A percentile compares a stretch with the other conserved stretches of the same genome.
phyloP scores from a whole-genome alignment of 2,888 invertebrate species.

The Pimpla rufipes region DNA sequence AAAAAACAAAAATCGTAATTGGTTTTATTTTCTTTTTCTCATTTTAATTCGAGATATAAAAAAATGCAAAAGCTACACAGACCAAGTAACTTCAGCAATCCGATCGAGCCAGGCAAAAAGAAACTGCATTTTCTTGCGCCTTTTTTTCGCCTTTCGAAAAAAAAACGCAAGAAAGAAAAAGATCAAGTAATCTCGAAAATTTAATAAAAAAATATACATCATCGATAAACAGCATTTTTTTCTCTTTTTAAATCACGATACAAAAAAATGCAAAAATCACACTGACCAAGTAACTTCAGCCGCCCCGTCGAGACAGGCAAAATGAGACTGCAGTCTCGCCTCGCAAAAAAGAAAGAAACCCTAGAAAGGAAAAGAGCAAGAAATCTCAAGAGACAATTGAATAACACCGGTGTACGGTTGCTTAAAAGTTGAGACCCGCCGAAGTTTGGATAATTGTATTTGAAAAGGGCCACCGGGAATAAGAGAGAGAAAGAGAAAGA shows the following conservation, averaged over 20 bases:
- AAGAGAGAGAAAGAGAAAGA: neutral
- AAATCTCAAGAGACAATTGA: conserved; percentile 27
- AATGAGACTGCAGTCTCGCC: neutral
- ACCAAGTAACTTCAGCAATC: too few relatives aligned
- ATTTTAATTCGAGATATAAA: too few relatives aligned
- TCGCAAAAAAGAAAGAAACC: neutral
- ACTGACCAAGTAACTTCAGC: neutral
- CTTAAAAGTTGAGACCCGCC: conserved; percentile 31
- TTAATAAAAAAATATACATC: too few relatives aligned
- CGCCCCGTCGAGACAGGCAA: neutral
- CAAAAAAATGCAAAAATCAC: neutral
- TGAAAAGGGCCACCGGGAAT: conserved; percentile 56
- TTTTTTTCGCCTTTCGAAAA: too few relatives aligned
- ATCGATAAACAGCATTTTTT: too few relatives aligned
- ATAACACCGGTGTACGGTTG: conserved; percentile 35
- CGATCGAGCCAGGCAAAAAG: too few relatives aligned
- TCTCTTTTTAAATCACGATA: too few relatives aligned
- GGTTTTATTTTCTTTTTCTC: too few relatives aligned
- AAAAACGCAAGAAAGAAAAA: too few relatives aligned
- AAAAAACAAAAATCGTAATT: too few relatives aligned
- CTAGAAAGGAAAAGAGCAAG: neutral
- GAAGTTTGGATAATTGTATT: conserved; percentile 59
- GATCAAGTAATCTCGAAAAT: conserved; percentile 16
- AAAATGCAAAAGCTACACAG: too few relatives aligned
- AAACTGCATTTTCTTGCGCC: too few relatives aligned